Evolutionary conservation across 2,113 vertebrate species (phyloP).

Genomic region (Sinosuthora webbiana): DNA sequence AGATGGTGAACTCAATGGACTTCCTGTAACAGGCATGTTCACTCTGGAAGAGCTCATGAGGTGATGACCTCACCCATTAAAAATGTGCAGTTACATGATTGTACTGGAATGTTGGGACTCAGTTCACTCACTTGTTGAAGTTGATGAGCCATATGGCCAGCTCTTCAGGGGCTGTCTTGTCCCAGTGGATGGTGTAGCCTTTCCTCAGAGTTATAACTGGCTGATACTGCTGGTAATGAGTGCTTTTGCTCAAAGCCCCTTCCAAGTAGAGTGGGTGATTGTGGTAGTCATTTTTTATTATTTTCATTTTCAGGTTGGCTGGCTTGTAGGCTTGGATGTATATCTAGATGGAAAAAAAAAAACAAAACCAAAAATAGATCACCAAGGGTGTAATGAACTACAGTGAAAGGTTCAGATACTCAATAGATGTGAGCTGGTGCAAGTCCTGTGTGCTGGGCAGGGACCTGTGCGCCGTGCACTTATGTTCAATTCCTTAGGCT

Average conservation of each 20-base stretch:
- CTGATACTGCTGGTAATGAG: slow-evolving; percentile 97
- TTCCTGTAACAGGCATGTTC: slow-evolving; percentile 8
- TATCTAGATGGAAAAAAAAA: slow-evolving; percentile 72
- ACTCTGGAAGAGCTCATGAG: background rate
- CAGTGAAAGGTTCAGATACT: background rate
- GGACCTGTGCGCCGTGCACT: background rate
- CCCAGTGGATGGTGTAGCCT: slow-evolving; percentile 95
- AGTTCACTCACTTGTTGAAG: slow-evolving; percentile 89
- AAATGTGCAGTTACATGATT: background rate
- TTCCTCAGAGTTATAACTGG: slow-evolving; percentile 89
- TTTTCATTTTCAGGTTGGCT: slow-evolving; percentile 85
- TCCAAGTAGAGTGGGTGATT: slow-evolving; percentile 82
- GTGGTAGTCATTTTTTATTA: slow-evolving; percentile 89
- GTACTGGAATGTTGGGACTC: background rate
- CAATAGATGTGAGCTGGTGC: background rate
- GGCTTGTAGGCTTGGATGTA: slow-evolving; percentile 91
- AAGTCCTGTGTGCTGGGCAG: background rate
- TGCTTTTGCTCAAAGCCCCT: slow-evolving; percentile 88
- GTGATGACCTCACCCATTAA: background rate
- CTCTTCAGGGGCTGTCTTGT: slow-evolving; percentile 87
- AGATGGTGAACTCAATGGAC: background rate
- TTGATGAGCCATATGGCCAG: slow-evolving; percentile 95
- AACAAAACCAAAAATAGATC: background rate
- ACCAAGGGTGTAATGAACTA: background rate
- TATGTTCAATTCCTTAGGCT: background rate